Evolutionary conservation across 2,113 vertebrate genomes (phyloP).

Genomic region (Ranitomeya variabilis): DNA sequence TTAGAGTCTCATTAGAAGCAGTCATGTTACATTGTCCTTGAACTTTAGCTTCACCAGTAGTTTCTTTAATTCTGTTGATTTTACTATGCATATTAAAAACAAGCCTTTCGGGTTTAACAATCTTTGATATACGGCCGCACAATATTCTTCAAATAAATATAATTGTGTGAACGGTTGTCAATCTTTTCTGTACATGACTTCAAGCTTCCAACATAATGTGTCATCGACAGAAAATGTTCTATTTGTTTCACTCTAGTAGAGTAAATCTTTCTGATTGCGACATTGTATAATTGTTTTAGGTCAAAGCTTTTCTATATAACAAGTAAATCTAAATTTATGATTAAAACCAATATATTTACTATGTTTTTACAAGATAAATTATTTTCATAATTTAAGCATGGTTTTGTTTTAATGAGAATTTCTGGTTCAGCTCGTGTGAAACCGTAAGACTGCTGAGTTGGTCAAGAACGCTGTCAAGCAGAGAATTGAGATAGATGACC

Average conservation of each 20-base stretch:
- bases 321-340: constrained; percentile 58
- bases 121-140: too few relatives aligned
- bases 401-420: constrained; percentile 58
- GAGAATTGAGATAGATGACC: constrained; percentile 59
- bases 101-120: too few relatives aligned
- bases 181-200: background rate
- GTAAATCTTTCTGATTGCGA: constrained; percentile 39
- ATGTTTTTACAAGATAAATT: constrained; percentile 58
- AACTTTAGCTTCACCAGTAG: too few relatives aligned
- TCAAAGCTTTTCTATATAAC: constrained; percentile 41
- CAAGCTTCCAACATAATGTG: background rate
- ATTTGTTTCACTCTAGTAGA: constrained; percentile 40
- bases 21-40: too few relatives aligned
- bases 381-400: constrained; percentile 58
- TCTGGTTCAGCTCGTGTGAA: constrained; percentile 59
- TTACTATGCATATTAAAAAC: too few relatives aligned
- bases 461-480: constrained; percentile 56
- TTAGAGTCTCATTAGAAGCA: too few relatives aligned
- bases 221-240: constrained; percentile 24
- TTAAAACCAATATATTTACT: constrained; percentile 60
- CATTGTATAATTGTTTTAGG: constrained; percentile 53
- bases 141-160: background rate
- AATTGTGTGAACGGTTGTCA: background rate
- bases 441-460: constrained; percentile 50
- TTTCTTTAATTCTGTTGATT: too few relatives aligned